Evolutionary conservation across 2,113 vertebrate genomes (phyloP), one percentile per base, ranked within the genome.

Genomic region (Catharus minimus): DNA sequence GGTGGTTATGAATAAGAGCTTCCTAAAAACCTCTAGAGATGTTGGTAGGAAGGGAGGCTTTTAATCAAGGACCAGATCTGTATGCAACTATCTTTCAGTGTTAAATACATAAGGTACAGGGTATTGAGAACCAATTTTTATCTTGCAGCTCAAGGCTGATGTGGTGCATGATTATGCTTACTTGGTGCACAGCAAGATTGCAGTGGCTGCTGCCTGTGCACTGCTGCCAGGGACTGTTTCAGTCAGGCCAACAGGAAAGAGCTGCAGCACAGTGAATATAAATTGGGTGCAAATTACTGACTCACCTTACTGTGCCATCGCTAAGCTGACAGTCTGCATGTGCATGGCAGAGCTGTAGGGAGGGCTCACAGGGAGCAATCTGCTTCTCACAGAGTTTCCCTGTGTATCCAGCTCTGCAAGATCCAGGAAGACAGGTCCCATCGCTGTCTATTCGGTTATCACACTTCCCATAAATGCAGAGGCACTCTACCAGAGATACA

Each of bases 281-380:
- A 50, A 77, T 62, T n/a, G 62, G n/a, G 55, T 74, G n/a, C 39
- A 77, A 62, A 23, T 50, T 86, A 49, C 19, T 66, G 73, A 23
- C 97, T 90, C 95, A 99, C 99, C 96, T 98, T 68, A 96, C 62
- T 4, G 65, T 50, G 11, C 97, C 96, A 18, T 97, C n/a, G 2
- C 73, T 97, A 73, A 98, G 97, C 94, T 97, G 97, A 17, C 99
- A 99, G 93, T 97, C 96, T 18, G 99, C 99, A 0, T 99, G 97
- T 12, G 96, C 96, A 7, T 99, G 98, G 62, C 99, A 99, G 95
- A 97, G 97, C 38, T 93, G 96, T 26, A 94, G 26, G 10, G 90
- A 95, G n/a, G 91, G 78, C 14, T 98, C 97, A 0, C 99, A 99
- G 36, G 96, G 46, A 21, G 80, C 86, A 4, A 96, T 90, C 33